These are phyloP conservation scores for Empis stercorea DNA, from an alignment of 2,888 invertebrate genomes.

Conservation along the genomic window DNA sequence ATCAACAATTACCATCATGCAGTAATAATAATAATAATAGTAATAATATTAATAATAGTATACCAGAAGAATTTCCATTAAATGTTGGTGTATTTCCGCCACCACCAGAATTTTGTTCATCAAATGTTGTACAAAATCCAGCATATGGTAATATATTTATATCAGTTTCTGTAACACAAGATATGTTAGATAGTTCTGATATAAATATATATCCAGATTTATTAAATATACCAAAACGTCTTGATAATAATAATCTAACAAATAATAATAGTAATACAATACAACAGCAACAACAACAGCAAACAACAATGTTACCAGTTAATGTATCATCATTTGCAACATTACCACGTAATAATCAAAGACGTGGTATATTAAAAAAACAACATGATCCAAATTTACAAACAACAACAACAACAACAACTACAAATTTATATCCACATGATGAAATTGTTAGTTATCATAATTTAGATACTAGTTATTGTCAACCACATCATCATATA, in stretches of 20 bases:
- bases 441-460: slow-evolving; percentile 35
- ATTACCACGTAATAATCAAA: slow-evolving; percentile 34
- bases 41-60: slow-evolving; percentile 13
- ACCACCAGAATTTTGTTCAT: slow-evolving; percentile 47
- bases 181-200: slow-evolving; percentile 45
- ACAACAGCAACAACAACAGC: slow-evolving; percentile 1
- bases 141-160: slow-evolving; percentile 61
- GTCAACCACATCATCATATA: slow-evolving; percentile 15
- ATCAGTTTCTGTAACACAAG: slow-evolving; percentile 65
- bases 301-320: slow-evolving; percentile 18
- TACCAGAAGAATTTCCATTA: slow-evolving; percentile 37
- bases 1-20: not conserved
- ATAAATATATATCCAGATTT: slow-evolving; percentile 69
- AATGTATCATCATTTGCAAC: slow-evolving; percentile 38
- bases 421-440: slow-evolving; percentile 30
- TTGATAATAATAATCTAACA: slow-evolving; percentile 25
- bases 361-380: slow-evolving; percentile 34
- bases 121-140: slow-evolving; percentile 34
- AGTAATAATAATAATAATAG: not conserved
- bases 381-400: too few species aligned
- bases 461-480: slow-evolving; percentile 32
- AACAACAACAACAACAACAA: too few species aligned
- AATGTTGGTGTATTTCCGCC: slow-evolving; percentile 40
- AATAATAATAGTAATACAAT: slow-evolving; percentile 10
- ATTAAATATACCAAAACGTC: slow-evolving; percentile 52